Base-by-base conservation (phyloP, 2,888 invertebrate species). In the Heliconius erato region DNA sequence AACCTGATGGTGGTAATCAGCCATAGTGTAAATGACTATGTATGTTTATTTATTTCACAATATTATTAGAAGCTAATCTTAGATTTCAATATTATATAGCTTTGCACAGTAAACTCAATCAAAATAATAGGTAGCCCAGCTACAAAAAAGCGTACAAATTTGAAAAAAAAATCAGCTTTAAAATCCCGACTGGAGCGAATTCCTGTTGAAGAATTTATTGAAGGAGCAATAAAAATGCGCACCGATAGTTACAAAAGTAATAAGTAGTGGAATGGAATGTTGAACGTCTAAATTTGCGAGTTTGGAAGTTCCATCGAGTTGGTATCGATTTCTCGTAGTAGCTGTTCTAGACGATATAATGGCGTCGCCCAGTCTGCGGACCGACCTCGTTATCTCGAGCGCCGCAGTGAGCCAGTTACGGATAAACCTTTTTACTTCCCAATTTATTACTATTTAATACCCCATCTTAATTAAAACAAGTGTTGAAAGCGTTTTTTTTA, bases 351-450 rank as follows among this genome's bases (percentile, higher is more conserved):
- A 85, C 86, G 87, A 88, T 88, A 89, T 85, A 88, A 80, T 86
- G 90, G 89, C 90, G 90, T 87, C 91, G 88, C 85, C 86, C 86
- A 87, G 94, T 94, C 93, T 94, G 90, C 88, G 87, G 88, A 85
- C 87, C 91, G 92, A 92, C 93, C 93, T 91, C 91, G 90, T 91
- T 92, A 91, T 92, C 89, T 89, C 87, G 84, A 88, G 87, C 87
- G 86, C 88, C 89, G 89, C 91, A 89, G 88, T 87, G 88, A 87
- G 86, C 87, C 87, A 88, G 88, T 88, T 87, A 85, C 82, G 79
- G 74, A 86, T 87, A 86, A 87, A 83, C 81, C 81, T 84, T 84
- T 77, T 72, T 72, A 49, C 79, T 65, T 79, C 82, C 79, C 78
- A 80, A 81, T 84, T 85, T 85, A 84, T 82, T 81, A 72, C 82